Percentiles rank a stretch among this genome's conserved stretches.
Evolutionary conservation across 1,140 invertebrate species (phyloP).

Genomic region (Doryteuthis pealeii): DNA sequence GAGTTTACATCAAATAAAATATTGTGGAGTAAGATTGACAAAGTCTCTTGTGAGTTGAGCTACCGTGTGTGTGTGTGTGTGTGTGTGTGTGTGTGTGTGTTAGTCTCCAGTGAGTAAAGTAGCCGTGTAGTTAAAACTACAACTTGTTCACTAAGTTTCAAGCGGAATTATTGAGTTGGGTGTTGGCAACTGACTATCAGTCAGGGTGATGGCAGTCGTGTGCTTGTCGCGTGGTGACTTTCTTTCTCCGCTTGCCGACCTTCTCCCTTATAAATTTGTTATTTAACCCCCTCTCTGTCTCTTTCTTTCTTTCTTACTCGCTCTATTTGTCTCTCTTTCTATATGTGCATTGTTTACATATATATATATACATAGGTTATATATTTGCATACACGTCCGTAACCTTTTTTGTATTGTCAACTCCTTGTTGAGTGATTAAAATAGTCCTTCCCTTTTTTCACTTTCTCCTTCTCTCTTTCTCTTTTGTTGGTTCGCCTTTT

Average conservation of each 20-base stretch:
- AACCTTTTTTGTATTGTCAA: no score
- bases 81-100: not conserved
- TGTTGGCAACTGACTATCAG: not conserved
- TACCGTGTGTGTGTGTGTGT: not conserved
- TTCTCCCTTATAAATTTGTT: conserved; percentile 13
- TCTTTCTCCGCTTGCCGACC: not conserved
- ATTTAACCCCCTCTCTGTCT: conserved; percentile 1
- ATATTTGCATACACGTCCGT: not conserved
- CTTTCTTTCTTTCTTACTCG: conserved; percentile 8
- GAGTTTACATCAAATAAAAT: no score
- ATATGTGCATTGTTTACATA: not conserved
- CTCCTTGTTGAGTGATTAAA: not conserved
- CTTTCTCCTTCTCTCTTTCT: conserved; percentile 14
- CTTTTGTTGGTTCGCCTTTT: no score
- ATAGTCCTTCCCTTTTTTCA: conserved; percentile 10
- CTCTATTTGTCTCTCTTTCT: not conserved
- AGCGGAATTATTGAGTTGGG: not conserved
- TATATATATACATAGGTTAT: not conserved
- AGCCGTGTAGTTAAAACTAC: not conserved
- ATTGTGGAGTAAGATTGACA: no score
- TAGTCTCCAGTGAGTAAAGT: not conserved
- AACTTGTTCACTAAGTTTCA: not conserved
- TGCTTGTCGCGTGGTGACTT: not conserved
- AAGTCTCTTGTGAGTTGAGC: no score
- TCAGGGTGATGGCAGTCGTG: not conserved